Percentiles rank a stretch among this genome's conserved stretches.
Evolutionary conservation across 2,113 vertebrate species (phyloP).

Genomic region (Pleuronectes platessa): DNA sequence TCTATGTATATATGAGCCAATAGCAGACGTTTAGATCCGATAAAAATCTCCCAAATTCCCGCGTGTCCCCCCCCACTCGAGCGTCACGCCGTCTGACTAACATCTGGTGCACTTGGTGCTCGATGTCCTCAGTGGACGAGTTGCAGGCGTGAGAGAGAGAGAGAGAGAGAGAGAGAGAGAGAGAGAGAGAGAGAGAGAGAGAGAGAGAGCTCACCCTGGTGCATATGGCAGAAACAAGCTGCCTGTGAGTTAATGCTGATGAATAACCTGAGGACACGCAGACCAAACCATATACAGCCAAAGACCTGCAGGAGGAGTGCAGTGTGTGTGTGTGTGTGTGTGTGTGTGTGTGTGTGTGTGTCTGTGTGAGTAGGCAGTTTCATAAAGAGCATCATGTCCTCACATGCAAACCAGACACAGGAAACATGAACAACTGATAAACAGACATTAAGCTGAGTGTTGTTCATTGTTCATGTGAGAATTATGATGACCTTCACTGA

Average conservation of each 20-base stretch:
- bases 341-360: slow-evolving; percentile 6
- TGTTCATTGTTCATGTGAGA: no score
- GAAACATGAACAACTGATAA: not conserved
- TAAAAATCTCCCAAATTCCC: no score
- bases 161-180: no score
- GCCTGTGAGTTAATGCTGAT: slow-evolving; percentile 45
- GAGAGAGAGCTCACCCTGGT: not conserved
- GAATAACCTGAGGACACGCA: slow-evolving; percentile 18
- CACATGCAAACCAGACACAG: slow-evolving; percentile 17
- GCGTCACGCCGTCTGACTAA: slow-evolving; percentile 8
- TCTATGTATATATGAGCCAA: no score
- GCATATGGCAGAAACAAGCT: slow-evolving; percentile 30
- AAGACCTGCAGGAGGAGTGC: not conserved
- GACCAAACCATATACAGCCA: slow-evolving; percentile 8
- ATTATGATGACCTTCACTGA: no score
- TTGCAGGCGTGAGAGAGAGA: slow-evolving; percentile 20
- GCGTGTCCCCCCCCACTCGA: not conserved
- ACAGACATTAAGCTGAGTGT: no score
- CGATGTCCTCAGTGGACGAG: slow-evolving; percentile 11
- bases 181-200: not conserved
- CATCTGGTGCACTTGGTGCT: slow-evolving; percentile 30
- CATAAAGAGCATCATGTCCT: slow-evolving; percentile 6
- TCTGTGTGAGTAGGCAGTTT: slow-evolving; percentile 2
- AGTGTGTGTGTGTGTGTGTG: not conserved
- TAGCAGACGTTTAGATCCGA: no score